phyloP scores from a whole-genome alignment of 2,888 invertebrate species.

The Phragmatobia fuliginosa region DNA sequence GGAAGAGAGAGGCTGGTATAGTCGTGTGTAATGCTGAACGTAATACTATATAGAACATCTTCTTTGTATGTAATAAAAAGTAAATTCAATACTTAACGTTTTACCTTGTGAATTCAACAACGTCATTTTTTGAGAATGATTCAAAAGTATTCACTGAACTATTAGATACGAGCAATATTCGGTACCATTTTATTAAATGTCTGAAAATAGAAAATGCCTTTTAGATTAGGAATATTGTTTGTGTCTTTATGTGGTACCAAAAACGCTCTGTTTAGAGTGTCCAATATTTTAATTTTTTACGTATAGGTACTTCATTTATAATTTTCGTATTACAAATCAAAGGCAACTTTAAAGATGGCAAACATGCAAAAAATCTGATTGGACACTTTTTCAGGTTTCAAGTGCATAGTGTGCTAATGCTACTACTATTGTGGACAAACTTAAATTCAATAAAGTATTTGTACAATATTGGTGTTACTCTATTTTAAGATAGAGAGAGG shows the following conservation, averaged over 20 bases:
- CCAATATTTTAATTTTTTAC: background rate
- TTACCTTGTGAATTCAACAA: background rate
- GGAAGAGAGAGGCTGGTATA: no score
- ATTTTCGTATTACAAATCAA: background rate
- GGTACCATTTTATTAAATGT: background rate
- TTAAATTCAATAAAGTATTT: slow-evolving; percentile 65
- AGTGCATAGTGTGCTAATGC: slow-evolving; percentile 74
- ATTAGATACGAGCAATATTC: background rate
- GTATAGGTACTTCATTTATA: background rate
- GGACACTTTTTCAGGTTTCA: slow-evolving; percentile 41
- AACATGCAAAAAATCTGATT: background rate
- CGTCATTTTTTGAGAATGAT: background rate
- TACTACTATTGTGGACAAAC: slow-evolving; percentile 77
- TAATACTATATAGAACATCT: no score
- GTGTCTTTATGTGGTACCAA: background rate
- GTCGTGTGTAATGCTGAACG: background rate
- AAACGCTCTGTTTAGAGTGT: background rate
- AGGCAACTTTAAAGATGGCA: background rate
- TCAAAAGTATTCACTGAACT: slow-evolving; percentile 23
- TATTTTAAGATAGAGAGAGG: slow-evolving; percentile 81
- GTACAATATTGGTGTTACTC: slow-evolving; percentile 77
- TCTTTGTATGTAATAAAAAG: no score
- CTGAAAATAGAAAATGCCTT: background rate
- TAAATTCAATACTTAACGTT: background rate
- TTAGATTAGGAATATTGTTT: background rate